A percentile compares a stretch with the other conserved stretches of the same genome.
Evolutionary conservation across 2,888 invertebrate genomes (phyloP).

Genomic region (Cylloceria caligata): DNA sequence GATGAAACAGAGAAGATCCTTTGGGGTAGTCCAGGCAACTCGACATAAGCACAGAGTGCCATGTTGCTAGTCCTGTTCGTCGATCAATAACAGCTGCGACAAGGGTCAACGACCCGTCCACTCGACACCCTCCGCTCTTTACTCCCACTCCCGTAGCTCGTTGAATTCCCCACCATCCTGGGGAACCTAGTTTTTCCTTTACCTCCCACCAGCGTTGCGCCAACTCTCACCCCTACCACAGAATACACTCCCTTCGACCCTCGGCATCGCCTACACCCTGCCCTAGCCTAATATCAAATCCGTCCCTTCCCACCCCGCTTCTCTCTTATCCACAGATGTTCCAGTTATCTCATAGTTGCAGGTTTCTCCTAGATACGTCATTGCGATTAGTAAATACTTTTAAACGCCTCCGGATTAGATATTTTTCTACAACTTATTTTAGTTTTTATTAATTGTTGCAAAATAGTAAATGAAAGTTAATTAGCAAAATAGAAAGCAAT

Average conservation of each 20-base stretch:
- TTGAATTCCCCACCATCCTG: constrained; percentile 53
- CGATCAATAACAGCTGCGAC: constrained; percentile 84
- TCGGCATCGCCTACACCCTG: constrained; percentile 61
- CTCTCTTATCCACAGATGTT: constrained; percentile 54
- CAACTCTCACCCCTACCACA: constrained; percentile 13
- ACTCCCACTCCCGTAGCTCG: constrained; percentile 68
- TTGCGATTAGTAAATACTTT: not conserved
- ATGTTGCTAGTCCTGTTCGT: constrained; percentile 79
- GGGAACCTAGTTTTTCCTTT: constrained; percentile 65
- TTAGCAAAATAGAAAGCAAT: too few species aligned
- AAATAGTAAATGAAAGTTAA: too few species aligned
- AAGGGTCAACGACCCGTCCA: constrained; percentile 78
- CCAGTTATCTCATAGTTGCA: constrained; percentile 45
- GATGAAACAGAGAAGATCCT: constrained; percentile 68
- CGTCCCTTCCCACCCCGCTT: constrained; percentile 45
- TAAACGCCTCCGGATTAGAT: not conserved
- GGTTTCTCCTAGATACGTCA: constrained; percentile 26
- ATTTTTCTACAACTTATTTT: not conserved
- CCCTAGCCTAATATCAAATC: constrained; percentile 71
- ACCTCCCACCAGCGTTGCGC: constrained; percentile 40
- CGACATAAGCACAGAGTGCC: constrained; percentile 73
- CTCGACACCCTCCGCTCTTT: constrained; percentile 69
- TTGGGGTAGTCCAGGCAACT: constrained; percentile 75
- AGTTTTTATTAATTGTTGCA: not conserved
- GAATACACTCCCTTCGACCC: constrained; percentile 34